Evolutionary conservation across 2,888 invertebrate species (phyloP).

Genomic region (Chrysolina americana): DNA sequence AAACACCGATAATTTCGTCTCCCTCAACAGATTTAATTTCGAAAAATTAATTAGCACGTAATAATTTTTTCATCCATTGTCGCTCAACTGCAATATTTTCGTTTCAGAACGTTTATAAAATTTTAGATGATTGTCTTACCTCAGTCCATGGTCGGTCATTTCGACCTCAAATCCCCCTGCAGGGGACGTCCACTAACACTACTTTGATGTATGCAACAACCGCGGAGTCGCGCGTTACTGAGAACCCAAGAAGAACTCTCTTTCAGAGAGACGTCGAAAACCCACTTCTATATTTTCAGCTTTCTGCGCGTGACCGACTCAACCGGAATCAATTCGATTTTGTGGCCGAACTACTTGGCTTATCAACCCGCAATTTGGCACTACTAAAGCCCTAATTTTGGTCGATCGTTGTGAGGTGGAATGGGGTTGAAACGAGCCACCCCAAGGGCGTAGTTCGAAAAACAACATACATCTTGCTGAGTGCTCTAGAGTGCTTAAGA

Average conservation of each 20-base stretch:
- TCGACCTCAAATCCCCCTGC: slow-evolving; percentile 63
- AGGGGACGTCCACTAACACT: slow-evolving; percentile 64
- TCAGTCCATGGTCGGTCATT: slow-evolving; percentile 67
- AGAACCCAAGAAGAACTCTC: slow-evolving; percentile 64
- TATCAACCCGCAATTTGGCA: slow-evolving; percentile 47
- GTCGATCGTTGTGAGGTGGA: slow-evolving; percentile 22
- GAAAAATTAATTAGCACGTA: too few species aligned
- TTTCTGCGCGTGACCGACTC: slow-evolving; percentile 61
- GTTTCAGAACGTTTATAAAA: too few species aligned
- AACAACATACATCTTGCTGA: slow-evolving; percentile 45
- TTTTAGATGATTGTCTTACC: slow-evolving; percentile 59
- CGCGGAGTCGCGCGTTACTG: slow-evolving; percentile 70
- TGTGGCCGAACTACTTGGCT: slow-evolving; percentile 43
- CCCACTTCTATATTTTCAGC: slow-evolving; percentile 60
- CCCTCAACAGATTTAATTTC: too few species aligned
- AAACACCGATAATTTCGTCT: too few species aligned
- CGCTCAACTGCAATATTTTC: not conserved
- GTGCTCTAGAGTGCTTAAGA: slow-evolving; percentile 54
- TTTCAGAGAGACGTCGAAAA: slow-evolving; percentile 63
- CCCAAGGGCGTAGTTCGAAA: slow-evolving; percentile 47
- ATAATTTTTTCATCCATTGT: not conserved
- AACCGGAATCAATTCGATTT: slow-evolving; percentile 57
- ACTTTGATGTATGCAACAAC: slow-evolving; percentile 65
- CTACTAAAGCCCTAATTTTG: slow-evolving; percentile 1
- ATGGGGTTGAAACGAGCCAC: slow-evolving; percentile 30